These are phyloP conservation scores for Dendroctonus valens DNA, from an alignment of 1,140 invertebrate genomes.

Conservation along the genomic window DNA sequence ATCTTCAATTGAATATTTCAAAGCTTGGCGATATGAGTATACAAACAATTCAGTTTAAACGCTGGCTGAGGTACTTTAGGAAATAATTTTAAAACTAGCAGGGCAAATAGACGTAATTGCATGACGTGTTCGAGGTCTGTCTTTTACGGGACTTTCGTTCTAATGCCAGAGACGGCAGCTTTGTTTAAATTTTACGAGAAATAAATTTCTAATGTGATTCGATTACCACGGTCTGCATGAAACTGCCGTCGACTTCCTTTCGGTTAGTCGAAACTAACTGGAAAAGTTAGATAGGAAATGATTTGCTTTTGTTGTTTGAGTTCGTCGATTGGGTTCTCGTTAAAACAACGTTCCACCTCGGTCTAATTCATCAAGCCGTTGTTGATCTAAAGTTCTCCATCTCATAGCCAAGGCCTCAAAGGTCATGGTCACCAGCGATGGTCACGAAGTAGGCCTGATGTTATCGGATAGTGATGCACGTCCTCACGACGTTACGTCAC, in stretches of 20 bases:
- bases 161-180: background rate
- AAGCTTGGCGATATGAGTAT: no score
- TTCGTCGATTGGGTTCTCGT: no score
- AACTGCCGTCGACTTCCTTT: constrained; percentile 1
- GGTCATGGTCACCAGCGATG: constrained; percentile 27
- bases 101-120: constrained; percentile 1
- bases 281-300: no score
- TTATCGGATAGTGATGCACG: constrained; percentile 24
- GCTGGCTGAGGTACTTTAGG: background rate
- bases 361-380: no score
- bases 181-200: background rate
- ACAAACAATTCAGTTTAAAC: no score
- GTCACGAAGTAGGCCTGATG: constrained; percentile 31
- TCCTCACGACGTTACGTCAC: constrained; percentile 30
- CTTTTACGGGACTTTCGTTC: constrained; percentile 7
- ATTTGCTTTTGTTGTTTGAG: no score
- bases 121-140: background rate
- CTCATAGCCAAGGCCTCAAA: constrained; percentile 12
- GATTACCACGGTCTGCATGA: constrained; percentile 3
- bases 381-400: background rate
- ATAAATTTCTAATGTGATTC: constrained; percentile 1
- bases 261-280: no score
- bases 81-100: constrained; percentile 4
- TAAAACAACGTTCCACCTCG: no score
- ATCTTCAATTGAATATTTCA: no score